Conservation (phyloP, 2,113 vertebrate species). For the Burhinus bistriatus region DNA sequence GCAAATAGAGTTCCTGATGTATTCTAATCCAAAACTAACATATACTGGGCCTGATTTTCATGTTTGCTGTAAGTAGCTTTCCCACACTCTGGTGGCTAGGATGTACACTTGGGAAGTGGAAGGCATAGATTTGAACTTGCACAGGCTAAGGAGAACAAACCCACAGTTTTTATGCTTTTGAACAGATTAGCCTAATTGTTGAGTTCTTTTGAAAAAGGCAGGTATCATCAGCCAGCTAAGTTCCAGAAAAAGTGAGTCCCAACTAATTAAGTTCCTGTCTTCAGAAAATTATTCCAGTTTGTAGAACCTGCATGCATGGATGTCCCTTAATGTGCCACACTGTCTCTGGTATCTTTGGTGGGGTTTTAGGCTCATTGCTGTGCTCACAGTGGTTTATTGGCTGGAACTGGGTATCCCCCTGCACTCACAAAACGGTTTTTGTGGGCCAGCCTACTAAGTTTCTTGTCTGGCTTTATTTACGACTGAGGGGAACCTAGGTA, state of each 20-base stretch:
- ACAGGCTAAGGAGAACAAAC: background rate
- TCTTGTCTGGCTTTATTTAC: background rate
- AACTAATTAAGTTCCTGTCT: background rate
- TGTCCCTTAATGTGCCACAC: background rate
- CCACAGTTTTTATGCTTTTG: background rate
- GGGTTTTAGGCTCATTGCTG: background rate
- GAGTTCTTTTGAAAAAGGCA: background rate
- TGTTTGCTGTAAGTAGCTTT: background rate
- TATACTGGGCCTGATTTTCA: background rate
- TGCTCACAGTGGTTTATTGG: background rate
- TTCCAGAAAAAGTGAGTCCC: background rate
- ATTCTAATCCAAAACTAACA: background rate
- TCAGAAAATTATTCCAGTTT: background rate
- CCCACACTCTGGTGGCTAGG: background rate
- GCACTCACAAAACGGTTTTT: background rate
- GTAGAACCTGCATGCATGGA: background rate
- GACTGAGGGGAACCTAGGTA: background rate
- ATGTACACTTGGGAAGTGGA: background rate
- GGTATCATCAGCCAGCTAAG: background rate
- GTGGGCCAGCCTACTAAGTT: background rate
- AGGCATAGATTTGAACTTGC: background rate
- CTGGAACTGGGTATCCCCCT: background rate
- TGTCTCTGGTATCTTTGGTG: background rate
- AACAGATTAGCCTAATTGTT: background rate
- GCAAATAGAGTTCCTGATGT: background rate